These are phyloP conservation scores for Vultur gryphus DNA, from an alignment of 2,797 vertebrate genomes.

Conservation along the genomic window DNA sequence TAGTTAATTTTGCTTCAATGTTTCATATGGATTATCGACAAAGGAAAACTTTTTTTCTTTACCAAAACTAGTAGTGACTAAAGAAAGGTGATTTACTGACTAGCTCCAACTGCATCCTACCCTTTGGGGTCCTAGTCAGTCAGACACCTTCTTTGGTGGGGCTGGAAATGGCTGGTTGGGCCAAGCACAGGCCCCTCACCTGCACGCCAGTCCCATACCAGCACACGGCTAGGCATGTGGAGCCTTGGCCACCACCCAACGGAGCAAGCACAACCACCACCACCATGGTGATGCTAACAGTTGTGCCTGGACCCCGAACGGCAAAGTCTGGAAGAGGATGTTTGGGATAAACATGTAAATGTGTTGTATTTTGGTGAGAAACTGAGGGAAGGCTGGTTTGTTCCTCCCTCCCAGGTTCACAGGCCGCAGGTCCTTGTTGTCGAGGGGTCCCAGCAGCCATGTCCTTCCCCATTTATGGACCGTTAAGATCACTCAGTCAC, in stretches of 20 bases:
- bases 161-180: background rate
- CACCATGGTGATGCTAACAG: accelerated
- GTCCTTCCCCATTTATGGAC: background rate
- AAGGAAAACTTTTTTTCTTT: background rate
- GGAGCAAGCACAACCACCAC: background rate
- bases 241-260: background rate
- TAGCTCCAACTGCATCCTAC: background rate
- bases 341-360: background rate
- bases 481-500: background rate
- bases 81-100: background rate
- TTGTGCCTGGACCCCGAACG: background rate
- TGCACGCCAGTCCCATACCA: background rate
- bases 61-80: background rate
- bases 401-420: background rate
- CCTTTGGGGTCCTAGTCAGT: background rate
- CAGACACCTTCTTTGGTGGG: background rate
- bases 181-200: background rate
- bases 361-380: background rate
- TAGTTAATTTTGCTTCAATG: background rate
- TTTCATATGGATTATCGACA: background rate
- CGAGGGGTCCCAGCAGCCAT: background rate
- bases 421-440: background rate
- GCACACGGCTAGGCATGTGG: background rate
- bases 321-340: background rate
- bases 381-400: background rate